Base-by-base conservation (phyloP, 2,113 vertebrate genomes). In the Recurvirostra avosetta region DNA sequence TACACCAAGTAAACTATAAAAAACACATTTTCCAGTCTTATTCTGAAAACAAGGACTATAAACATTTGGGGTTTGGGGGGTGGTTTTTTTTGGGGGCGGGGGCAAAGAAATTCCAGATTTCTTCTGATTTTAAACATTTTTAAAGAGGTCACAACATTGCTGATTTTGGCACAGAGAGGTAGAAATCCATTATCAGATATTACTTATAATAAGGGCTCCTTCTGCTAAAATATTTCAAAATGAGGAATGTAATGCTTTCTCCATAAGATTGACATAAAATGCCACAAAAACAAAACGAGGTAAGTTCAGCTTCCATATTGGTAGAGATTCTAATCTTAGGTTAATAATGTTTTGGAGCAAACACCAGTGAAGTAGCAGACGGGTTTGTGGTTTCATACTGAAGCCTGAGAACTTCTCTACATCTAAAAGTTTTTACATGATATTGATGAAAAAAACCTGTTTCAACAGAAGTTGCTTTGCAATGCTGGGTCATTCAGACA, bases 1-100 rank as follows among this genome's bases (percentile, higher is more conserved):
- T 68, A 49, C 53, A 67, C 47, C 38, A 66, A 11, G 15, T 7
- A n/a, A 83, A 67, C 43, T 49, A 63, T 59, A 73, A 67, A 75
- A 9, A 76, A 15, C 15, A 25, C 2, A 56, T 67, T 71, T 32
- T 41, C 36, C 29, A 66, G 38, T 13, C 10, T 62, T 49, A 34
- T 18, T 80, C 29, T 5, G 50, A 45, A 65, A 84, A 9, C 29
- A 29, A 19, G 8, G 38, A 15, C 5, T 45, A n/a, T 4, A 76
- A n/a, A 43, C 22, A 0, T 45, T 56, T 16, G 70, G 14, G 8
- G 0, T 6, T 13, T 41, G 8, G 14, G 11, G 30, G 18, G 27
- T 14, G 21, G 20, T 36, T 1, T 34, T 53, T 53, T 53, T 7
- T 6, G 43, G 17, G 43, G 43, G n/a, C n/a, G n/a, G 43, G 6